Conservation (phyloP, 2,797 vertebrate genomes). For the Mormyrops attenuatus region DNA sequence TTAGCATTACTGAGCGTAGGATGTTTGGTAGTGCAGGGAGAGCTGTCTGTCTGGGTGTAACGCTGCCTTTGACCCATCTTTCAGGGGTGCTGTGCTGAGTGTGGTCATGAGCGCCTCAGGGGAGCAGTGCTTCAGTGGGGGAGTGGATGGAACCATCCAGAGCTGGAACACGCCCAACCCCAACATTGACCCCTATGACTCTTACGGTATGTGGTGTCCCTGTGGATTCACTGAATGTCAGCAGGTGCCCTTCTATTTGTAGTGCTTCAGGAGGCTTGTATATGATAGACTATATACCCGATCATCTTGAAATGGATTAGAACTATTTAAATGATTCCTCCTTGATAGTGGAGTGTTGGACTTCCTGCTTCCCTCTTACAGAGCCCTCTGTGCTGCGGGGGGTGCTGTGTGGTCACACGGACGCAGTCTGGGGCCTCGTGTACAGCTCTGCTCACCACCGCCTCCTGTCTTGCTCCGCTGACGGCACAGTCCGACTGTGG, state of each 20-base stretch:
- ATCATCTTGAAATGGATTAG: not conserved
- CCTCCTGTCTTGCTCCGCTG: constrained; percentile 89
- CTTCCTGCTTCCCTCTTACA: constrained; percentile 40
- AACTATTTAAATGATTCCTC: not conserved
- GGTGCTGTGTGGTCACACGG: constrained; percentile 82
- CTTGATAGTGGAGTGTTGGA: not conserved
- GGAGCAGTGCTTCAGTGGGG: constrained; percentile 96
- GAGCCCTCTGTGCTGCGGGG: constrained; percentile 88
- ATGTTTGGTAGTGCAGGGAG: not conserved
- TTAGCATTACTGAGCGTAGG: not conserved
- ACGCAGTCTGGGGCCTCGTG: constrained; percentile 91
- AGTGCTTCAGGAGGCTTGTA: not conserved
- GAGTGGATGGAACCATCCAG: constrained; percentile 88
- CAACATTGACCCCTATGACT: constrained; percentile 94
- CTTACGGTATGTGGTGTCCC: constrained; percentile 69
- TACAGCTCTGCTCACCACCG: constrained; percentile 87
- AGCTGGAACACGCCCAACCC: constrained; percentile 95
- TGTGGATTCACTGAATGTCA: not conserved
- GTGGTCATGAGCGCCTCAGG: constrained; percentile 92
- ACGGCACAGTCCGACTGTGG: constrained; percentile 91
- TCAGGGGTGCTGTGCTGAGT: constrained; percentile 88
- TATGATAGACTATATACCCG: not conserved
- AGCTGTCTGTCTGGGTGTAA: not conserved
- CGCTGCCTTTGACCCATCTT: not conserved
- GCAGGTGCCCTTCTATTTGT: not conserved